Percentiles rank a stretch among this genome's conserved stretches.
phyloP scores from a whole-genome alignment of 2,888 invertebrate genomes.

The Seira musarum region DNA sequence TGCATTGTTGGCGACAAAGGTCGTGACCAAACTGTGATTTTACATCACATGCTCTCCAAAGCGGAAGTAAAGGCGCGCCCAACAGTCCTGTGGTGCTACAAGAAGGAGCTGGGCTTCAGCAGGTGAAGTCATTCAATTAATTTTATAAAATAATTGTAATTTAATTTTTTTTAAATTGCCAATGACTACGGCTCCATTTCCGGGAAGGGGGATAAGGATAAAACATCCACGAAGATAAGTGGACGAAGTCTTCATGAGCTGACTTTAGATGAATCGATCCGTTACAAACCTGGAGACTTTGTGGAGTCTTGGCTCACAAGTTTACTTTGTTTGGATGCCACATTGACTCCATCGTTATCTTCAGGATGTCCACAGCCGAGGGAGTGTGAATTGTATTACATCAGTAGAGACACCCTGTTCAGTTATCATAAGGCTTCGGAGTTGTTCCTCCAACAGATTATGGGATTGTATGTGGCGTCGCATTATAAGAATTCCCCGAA shows the following conservation, averaged over 20 bases:
- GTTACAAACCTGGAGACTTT: conserved; percentile 89
- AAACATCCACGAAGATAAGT: conserved; percentile 73
- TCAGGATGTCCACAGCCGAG: conserved; percentile 92
- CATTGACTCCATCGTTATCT: conserved; percentile 78
- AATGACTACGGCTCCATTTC: conserved; percentile 79
- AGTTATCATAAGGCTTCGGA: conserved; percentile 96
- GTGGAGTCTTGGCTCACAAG: conserved; percentile 94
- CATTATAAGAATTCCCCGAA: conserved; percentile 99
- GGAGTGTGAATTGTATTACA: conserved; percentile 89
- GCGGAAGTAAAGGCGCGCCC: conserved; percentile 94
- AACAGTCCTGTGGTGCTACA: conserved; percentile 98
- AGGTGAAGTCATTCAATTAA: conserved; percentile 76
- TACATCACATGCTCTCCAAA: conserved; percentile 98
- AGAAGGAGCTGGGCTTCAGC: conserved; percentile 92
- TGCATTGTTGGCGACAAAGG: conserved; percentile 96
- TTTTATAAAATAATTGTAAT: conserved; percentile 5
- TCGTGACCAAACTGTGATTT: conserved; percentile 93
- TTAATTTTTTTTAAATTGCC: too few species aligned
- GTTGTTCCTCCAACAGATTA: conserved; percentile 91
- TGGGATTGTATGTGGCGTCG: conserved; percentile 95
- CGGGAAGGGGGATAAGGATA: conserved; percentile 69
- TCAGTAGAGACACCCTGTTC: conserved; percentile 92
- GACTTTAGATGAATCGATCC: conserved; percentile 93
- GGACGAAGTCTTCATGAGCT: conserved; percentile 77
- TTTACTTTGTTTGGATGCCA: conserved; percentile 92